These are phyloP conservation scores for Theocolax elegans DNA, from an alignment of 1,140 invertebrate species.

Conservation along the genomic window DNA sequence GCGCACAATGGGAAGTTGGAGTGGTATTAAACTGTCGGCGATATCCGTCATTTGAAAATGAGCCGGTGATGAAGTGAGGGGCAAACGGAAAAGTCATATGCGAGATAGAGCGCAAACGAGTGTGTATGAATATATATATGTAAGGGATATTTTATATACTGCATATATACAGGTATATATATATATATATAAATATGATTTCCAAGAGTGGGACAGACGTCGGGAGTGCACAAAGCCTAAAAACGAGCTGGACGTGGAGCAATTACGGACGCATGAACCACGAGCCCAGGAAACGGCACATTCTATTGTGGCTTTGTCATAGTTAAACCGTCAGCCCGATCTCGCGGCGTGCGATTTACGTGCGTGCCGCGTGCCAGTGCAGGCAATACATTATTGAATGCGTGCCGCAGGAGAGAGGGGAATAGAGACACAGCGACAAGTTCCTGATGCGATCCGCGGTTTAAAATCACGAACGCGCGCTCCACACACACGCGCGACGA, in stretches of 20 bases:
- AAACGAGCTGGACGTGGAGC: conserved; percentile 23
- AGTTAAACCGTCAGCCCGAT: conserved; percentile 67
- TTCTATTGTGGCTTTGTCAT: conserved; percentile 68
- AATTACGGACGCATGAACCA: too few species aligned
- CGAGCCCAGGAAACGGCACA: conserved; percentile 64
- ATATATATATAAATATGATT: too few species aligned
- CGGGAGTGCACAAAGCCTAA: too few species aligned
- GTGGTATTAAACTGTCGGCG: conserved; percentile 64
- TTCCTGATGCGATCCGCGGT: background rate
- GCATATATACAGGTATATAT: too few species aligned
- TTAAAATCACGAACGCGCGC: too few species aligned
- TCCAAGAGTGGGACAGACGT: background rate
- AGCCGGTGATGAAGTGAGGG: background rate
- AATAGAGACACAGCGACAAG: background rate
- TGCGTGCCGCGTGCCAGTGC: conserved; percentile 41
- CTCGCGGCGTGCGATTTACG: conserved; percentile 57
- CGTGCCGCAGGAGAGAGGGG: background rate
- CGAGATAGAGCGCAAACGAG: background rate
- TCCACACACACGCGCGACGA: too few species aligned
- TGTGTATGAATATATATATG: background rate
- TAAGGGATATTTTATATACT: too few species aligned
- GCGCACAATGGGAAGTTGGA: background rate
- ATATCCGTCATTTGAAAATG: conserved; percentile 63
- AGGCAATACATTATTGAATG: conserved; percentile 31
- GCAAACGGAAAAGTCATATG: background rate